Evolutionary conservation across 2,888 invertebrate species (phyloP), one percentile per base, ranked within the genome.

Genomic region (Nymphalis urticae): DNA sequence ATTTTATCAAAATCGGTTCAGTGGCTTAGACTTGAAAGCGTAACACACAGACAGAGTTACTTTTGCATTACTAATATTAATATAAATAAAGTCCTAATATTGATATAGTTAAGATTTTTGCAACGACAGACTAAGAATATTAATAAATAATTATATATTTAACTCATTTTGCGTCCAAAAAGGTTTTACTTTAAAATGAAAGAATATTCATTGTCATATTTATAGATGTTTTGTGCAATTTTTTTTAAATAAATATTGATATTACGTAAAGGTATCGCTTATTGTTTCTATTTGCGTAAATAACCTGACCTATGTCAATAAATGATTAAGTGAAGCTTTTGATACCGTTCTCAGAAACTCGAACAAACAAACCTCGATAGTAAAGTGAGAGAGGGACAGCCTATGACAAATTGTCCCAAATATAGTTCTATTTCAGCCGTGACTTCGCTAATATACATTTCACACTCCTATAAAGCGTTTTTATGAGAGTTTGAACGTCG

Each of bases 391-490:
- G 42, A 42, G 58, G n/a, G 42, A 58, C 19, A 42, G 58, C 21
- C 2, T 42, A 42, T 42, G 42, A n/a, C 19, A 19, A 8, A 19
- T n/a, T 58, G 54, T 10, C 8, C 54, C n/a, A 8, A 56, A 54
- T 32, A 17, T 56, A 32, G 27, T 56, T 27, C 27, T 56, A 32
- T 56, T 17, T 54, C 54, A 27, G 32, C 17, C 32, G 7, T 16
- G 7, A 10, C 5, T 13, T 53, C 24, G 24, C 8, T 42, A 63
- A 58, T 67, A 27, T 63, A 56, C 32, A 51, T 68, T 68, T 59
- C 64, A 59, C 66, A 67, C 66, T 67, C 17, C 7, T 17, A 32
- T 56, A 56, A 32, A 27, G 17, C 27, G 27, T 56, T 51, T 56
- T 56, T 32, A 32, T 16, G 54, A 32, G 54, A 56, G 17, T 8